These are phyloP conservation scores for Margaritifera margaritifera DNA, from an alignment of 2,888 invertebrate genomes.

Conservation along the genomic window DNA sequence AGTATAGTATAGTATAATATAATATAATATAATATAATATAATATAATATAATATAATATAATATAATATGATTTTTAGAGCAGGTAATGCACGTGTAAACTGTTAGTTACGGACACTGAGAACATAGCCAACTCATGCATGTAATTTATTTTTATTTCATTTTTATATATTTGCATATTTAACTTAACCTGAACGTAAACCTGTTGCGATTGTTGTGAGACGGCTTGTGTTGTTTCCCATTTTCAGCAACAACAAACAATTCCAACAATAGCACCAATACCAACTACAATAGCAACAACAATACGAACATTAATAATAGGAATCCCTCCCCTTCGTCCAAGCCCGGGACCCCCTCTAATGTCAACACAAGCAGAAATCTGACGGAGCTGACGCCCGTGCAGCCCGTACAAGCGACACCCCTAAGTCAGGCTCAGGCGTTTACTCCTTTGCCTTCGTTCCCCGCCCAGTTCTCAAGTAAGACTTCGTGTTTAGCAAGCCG, in stretches of 20 bases:
- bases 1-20: too few relatives aligned
- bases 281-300: slow-evolving; percentile 9
- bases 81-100: too few relatives aligned
- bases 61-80: too few relatives aligned
- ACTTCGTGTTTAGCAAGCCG: background rate
- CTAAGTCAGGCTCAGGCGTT: slow-evolving; percentile 25
- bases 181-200: too few relatives aligned
- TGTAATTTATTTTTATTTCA: too few relatives aligned
- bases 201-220: too few relatives aligned
- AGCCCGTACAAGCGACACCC: slow-evolving; percentile 14
- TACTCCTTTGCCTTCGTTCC: slow-evolving; percentile 41
- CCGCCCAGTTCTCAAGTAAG: slow-evolving; percentile 47
- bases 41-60: too few relatives aligned
- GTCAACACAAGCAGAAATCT: slow-evolving; percentile 18
- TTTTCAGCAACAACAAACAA: slow-evolving; percentile 40
- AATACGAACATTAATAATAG: slow-evolving; percentile 14
- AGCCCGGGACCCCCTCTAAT: slow-evolving; percentile 28
- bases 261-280: slow-evolving; percentile 15
- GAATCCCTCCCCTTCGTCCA: slow-evolving; percentile 30
- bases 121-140: too few relatives aligned
- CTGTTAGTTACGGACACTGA: too few relatives aligned
- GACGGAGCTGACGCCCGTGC: slow-evolving; percentile 40
- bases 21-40: too few relatives aligned
- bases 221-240: slow-evolving; percentile 19
- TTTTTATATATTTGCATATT: too few relatives aligned